Evolutionary conservation across 2,888 invertebrate genomes (phyloP).

Genomic region (Drosophila imparisetae): DNA sequence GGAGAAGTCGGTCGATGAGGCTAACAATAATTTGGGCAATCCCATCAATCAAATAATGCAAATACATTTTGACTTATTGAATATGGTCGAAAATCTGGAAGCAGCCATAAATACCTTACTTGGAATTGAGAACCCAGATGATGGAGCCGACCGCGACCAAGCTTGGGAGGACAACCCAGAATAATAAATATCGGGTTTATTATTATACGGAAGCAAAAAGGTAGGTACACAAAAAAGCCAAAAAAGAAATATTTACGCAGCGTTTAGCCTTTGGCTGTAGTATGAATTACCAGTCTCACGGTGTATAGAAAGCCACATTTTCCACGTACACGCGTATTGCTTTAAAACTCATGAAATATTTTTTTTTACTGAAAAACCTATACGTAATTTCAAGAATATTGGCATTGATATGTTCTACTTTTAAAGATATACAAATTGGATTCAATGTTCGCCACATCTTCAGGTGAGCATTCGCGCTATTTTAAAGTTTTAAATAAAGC

Average conservation of each 20-base stretch:
- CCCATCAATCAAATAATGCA: background rate
- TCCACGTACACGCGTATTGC: background rate
- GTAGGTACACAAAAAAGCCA: too few relatives aligned
- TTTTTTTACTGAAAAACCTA: background rate
- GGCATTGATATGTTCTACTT: background rate
- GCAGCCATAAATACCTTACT: background rate
- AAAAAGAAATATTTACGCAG: background rate
- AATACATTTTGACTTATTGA: background rate
- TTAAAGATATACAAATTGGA: background rate
- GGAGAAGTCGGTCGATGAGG: slow-evolving; percentile 7
- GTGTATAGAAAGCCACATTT: background rate
- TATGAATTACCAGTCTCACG: background rate
- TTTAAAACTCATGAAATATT: background rate
- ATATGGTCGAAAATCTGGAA: background rate
- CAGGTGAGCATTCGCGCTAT: slow-evolving; percentile 42
- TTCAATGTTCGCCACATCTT: slow-evolving; percentile 10
- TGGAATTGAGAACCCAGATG: background rate
- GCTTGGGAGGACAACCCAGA: background rate
- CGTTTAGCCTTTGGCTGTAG: background rate
- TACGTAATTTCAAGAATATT: background rate
- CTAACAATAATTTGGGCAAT: background rate
- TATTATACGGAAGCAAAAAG: background rate
- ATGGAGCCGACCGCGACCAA: background rate
- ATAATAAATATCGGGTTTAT: background rate
- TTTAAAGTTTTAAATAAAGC: slow-evolving; percentile 48